A percentile compares a stretch with the other conserved stretches of the same genome.
phyloP scores from a whole-genome alignment of 2,797 vertebrate genomes.

The Ctenopoma multispine region DNA sequence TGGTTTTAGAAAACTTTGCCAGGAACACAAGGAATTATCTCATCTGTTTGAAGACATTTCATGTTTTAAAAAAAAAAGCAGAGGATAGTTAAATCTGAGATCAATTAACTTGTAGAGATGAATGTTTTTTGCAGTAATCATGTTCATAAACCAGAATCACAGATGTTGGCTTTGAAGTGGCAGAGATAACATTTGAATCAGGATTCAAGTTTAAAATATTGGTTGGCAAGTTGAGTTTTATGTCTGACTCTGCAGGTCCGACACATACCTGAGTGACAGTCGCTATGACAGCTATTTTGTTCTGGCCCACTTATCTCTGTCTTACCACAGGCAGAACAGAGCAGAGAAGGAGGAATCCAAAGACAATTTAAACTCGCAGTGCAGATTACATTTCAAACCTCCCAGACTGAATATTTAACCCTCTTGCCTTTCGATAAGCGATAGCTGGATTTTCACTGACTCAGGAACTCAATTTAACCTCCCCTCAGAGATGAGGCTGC shows the following conservation, averaged over 20 bases:
- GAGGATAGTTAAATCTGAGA: constrained; percentile 4
- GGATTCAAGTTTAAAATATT: constrained; percentile 1
- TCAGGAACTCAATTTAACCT: constrained; percentile 79
- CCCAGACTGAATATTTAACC: constrained; percentile 81
- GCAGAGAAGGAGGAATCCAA: constrained; percentile 66
- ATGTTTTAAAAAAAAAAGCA: background rate
- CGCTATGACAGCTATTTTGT: constrained; percentile 76
- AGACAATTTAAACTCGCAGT: constrained; percentile 79
- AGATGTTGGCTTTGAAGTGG: constrained; percentile 24
- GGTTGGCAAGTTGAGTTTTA: constrained; percentile 23
- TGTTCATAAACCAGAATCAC: constrained; percentile 7
- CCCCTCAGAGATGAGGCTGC: constrained; percentile 59
- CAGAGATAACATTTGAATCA: background rate
- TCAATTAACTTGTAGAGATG: background rate
- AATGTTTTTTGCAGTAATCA: background rate
- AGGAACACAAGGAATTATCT: background rate
- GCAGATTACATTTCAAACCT: constrained; percentile 81
- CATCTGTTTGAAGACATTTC: background rate
- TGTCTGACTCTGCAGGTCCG: constrained; percentile 33
- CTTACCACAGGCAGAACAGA: constrained; percentile 71
- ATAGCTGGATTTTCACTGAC: constrained; percentile 76
- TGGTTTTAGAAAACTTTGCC: constrained; percentile 2
- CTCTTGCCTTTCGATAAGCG: constrained; percentile 72
- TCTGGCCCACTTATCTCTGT: constrained; percentile 71
- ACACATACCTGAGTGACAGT: constrained; percentile 73